These are phyloP conservation scores for Muschampia plurimacula DNA, from an alignment of 2,888 invertebrate genomes.

Conservation along the genomic window DNA sequence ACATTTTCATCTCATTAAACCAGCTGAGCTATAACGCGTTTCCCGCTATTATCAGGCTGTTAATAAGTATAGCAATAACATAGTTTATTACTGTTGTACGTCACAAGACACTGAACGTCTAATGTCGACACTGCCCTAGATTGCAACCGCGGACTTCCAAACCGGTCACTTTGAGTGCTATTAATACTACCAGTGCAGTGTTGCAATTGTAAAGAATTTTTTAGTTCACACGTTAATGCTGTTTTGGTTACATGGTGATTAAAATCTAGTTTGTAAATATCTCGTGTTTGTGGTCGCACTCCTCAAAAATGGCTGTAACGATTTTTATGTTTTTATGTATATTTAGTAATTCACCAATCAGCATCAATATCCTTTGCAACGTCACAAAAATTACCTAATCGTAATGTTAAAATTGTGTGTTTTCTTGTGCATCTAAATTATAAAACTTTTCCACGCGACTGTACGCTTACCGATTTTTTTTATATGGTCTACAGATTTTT, in stretches of 20 bases:
- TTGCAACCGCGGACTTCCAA: not conserved
- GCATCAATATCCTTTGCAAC: too few relatives aligned
- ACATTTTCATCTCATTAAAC: constrained; percentile 8
- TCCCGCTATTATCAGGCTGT: constrained; percentile 7
- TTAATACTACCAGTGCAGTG: not conserved
- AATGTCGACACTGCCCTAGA: not conserved
- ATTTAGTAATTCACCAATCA: too few relatives aligned
- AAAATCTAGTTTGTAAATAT: too few relatives aligned
- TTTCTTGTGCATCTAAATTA: too few relatives aligned
- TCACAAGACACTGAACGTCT: not conserved
- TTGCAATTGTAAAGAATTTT: not conserved
- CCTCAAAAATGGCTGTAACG: too few relatives aligned
- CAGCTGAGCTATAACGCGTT: not conserved
- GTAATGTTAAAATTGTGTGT: too few relatives aligned
- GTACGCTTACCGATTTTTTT: too few relatives aligned
- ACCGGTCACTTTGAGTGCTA: not conserved
- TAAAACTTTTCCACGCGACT: too few relatives aligned
- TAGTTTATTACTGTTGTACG: not conserved
- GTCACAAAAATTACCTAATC: too few relatives aligned
- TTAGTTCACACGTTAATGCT: not conserved
- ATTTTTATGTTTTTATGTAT: too few relatives aligned
- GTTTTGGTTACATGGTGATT: not conserved
- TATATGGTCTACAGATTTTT: too few relatives aligned
- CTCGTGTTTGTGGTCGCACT: too few relatives aligned
- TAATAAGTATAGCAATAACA: constrained; percentile 2